Conservation (phyloP, 1,140 invertebrate genomes). For the Drosophila neocordata region DNA sequence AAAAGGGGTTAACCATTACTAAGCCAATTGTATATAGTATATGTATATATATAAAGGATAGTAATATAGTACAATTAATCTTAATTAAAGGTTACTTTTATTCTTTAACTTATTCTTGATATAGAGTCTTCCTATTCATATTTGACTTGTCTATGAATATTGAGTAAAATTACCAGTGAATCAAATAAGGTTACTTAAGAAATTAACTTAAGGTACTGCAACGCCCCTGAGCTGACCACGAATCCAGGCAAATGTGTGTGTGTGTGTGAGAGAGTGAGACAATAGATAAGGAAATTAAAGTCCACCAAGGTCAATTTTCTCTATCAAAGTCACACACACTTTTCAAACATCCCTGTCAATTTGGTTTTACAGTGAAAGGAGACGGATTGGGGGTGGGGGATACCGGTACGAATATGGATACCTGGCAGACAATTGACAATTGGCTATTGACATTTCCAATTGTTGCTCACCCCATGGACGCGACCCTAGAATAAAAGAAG, state of each 20-base stretch:
- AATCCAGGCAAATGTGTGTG: too few relatives aligned
- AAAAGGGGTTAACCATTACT: too few relatives aligned
- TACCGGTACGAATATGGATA: not conserved
- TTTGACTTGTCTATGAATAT: too few relatives aligned
- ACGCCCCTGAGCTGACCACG: not conserved
- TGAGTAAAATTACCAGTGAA: too few relatives aligned
- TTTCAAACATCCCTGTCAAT: not conserved
- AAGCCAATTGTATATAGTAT: too few relatives aligned
- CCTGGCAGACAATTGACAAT: conserved; percentile 11
- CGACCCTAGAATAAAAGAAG: not conserved
- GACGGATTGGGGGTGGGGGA: not conserved
- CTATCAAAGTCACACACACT: not conserved
- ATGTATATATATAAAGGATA: too few relatives aligned
- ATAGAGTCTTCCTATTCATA: too few relatives aligned
- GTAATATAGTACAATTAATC: too few relatives aligned
- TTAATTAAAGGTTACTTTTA: too few relatives aligned
- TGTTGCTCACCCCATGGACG: conserved; percentile 4
- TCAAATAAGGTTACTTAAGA: not conserved
- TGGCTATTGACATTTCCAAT: conserved; percentile 11
- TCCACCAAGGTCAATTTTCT: not conserved
- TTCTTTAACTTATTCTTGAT: too few relatives aligned
- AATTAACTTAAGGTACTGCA: not conserved
- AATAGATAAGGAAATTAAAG: not conserved
- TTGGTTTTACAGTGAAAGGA: not conserved
- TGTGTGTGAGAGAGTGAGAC: not conserved